phyloP scores from a whole-genome alignment of 2,888 invertebrate genomes.

The Abrostola triplasia region DNA sequence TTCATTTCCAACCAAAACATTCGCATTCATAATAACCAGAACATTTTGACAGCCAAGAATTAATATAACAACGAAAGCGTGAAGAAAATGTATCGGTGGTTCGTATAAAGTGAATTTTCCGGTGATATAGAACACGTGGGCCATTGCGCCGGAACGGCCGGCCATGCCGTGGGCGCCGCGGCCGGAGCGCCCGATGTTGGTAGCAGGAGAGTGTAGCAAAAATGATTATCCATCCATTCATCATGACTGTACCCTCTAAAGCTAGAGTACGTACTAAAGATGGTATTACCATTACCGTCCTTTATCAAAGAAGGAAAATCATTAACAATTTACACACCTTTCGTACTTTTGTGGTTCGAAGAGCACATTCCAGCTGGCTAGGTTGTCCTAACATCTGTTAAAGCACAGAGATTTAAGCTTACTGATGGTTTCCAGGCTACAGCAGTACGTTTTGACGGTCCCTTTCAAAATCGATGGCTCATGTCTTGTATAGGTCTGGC shows the following conservation, averaged over 20 bases:
- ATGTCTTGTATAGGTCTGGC: too few relatives aligned
- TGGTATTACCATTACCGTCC: too few relatives aligned
- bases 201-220: slow-evolving; percentile 17
- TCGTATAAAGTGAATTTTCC: slow-evolving; percentile 77
- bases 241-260: neutral
- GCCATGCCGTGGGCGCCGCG: slow-evolving; percentile 48
- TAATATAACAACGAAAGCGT: slow-evolving; percentile 27
- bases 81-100: slow-evolving; percentile 50
- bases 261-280: neutral
- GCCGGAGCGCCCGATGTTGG: slow-evolving; percentile 49
- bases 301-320: too few relatives aligned
- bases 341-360: too few relatives aligned
- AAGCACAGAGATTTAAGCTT: too few relatives aligned
- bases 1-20: neutral
- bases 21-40: neutral
- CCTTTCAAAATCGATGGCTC: too few relatives aligned
- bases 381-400: too few relatives aligned
- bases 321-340: too few relatives aligned
- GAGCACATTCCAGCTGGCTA: too few relatives aligned
- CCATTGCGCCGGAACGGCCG: slow-evolving; percentile 74
- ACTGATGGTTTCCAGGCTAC: too few relatives aligned
- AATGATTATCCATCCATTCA: neutral
- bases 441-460: too few relatives aligned
- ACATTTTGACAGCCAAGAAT: slow-evolving; percentile 18
- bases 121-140: slow-evolving; percentile 74